Evolutionary conservation across 1,140 invertebrate species (phyloP), one percentile per base, ranked within the genome.

Genomic region (Dryas iulia): DNA sequence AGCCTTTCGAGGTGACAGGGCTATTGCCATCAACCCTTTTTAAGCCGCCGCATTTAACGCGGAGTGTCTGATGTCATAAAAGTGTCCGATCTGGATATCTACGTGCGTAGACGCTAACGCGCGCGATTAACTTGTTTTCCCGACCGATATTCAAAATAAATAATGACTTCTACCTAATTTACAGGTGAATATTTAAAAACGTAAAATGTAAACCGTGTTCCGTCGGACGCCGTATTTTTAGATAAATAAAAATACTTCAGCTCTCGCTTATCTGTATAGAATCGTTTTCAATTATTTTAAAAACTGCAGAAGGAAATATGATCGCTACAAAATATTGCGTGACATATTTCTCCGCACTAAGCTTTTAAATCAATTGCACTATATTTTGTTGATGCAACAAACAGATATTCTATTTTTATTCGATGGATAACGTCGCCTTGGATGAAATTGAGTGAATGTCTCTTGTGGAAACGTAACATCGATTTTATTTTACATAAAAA

Each of bases 11-110:
- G 87, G 87, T 91, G 89, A 90, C 89, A 88, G 79, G 78, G 79
- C 81, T 83, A 81, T 78, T 81, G 83, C 76, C 82, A 86, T 90
- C 86, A 90, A 91, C 87, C 89, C 89, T 91, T 91, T 91, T 89
- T 89, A 91, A 91, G 87, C 89, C 83, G 77, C 70, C 82, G 82
- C 84, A 84, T 88, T 90, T 87, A 89, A 84, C 86, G 85, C 81
- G 69, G 74, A 88, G 83, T 87, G 85, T 83, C 89, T 79, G 83
- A 83, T 86, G 87, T 91, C 89, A 91, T 91, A 91, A 91, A 91
- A 89, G 84, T 89, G 87, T 91, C 89, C 84, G 81, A 85, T 87
- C 86, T 80, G 80, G 77, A 83, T 81, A 86, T 79, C 82, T 83
- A 78, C 83, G 78, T 81, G 78, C 79, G 80, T 69, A 73, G 68